phyloP scores from a whole-genome alignment of 1,140 invertebrate species.

The Pinna nobilis region DNA sequence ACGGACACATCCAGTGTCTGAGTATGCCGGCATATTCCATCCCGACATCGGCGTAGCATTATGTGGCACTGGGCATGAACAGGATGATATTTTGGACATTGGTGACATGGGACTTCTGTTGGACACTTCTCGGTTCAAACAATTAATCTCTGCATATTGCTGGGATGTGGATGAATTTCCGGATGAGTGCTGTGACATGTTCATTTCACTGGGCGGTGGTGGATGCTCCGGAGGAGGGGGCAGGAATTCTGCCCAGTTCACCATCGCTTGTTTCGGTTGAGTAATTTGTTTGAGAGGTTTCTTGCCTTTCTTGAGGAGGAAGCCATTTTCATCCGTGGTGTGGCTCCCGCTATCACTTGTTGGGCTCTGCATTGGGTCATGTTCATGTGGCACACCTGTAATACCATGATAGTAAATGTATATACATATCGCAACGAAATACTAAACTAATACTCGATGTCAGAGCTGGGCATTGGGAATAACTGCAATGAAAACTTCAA shows the following conservation, averaged over 20 bases:
- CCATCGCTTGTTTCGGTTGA: slow-evolving; percentile 72
- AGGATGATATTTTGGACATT: slow-evolving; percentile 68
- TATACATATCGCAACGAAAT: too few relatives aligned
- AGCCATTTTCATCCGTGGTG: slow-evolving; percentile 73
- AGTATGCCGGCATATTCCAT: slow-evolving; percentile 63
- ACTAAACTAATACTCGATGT: too few relatives aligned
- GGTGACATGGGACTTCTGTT: slow-evolving; percentile 63
- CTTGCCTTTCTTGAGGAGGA: slow-evolving; percentile 66
- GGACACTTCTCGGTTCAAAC: slow-evolving; percentile 46
- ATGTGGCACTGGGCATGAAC: slow-evolving; percentile 68
- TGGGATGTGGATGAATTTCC: slow-evolving; percentile 22
- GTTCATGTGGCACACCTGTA: slow-evolving; percentile 49
- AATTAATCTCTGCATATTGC: slow-evolving; percentile 41
- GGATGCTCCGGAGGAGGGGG: slow-evolving; percentile 88
- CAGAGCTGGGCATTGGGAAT: too few relatives aligned
- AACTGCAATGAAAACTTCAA: too few relatives aligned
- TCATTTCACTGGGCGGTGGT: slow-evolving; percentile 76
- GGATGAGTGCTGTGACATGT: slow-evolving; percentile 16
- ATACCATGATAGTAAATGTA: too few relatives aligned
- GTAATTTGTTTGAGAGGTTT: slow-evolving; percentile 55
- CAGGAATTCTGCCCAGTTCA: slow-evolving; percentile 84
- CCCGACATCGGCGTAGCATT: slow-evolving; percentile 43
- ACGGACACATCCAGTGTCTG: slow-evolving; percentile 62
- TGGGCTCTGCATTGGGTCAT: slow-evolving; percentile 66
- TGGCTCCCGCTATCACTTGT: slow-evolving; percentile 74